Base-by-base conservation (phyloP, 2,888 invertebrate genomes). In the Hirtodrosophila duncani region DNA sequence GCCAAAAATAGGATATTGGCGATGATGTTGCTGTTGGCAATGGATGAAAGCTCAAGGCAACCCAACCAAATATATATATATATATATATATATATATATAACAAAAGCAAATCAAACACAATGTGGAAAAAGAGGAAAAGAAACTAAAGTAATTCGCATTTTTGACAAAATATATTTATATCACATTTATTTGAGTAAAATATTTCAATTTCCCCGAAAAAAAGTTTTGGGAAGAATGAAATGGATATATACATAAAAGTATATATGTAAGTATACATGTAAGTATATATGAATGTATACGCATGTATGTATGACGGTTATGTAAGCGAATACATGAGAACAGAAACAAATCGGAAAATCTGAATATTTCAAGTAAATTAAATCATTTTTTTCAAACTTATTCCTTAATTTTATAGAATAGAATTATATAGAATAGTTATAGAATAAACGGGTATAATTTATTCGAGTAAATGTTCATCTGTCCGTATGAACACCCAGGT, bases 281-380 rank as follows among this genome's bases (percentile, higher is more conserved):
- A n/a, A n/a, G n/a, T n/a, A n/a, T n/a, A n/a, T n/a, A n/a, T n/a
- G n/a, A n/a, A n/a, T n/a, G n/a, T n/a, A n/a, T n/a, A n/a, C n/a
- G n/a, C n/a, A n/a, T n/a, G n/a, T n/a, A n/a, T n/a, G n/a, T n/a
- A n/a, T n/a, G n/a, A n/a, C n/a, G n/a, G n/a, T n/a, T n/a, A 37
- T 23, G 6, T 14, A 24, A 9, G n/a, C 38, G 46, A 27, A 43
- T 29, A 45, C 44, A 23, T 27, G 42, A 33, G 42, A 53, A 49
- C 52, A 39, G 56, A 63, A 58, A 42, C 38, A 38, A 63, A 67
- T 48, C 48, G 57, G 26, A 38, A 65, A 70, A 82, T 82, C 77
- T n/a, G n/a, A n/a, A n/a, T n/a, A n/a, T 82, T 77, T 77, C 61
- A 82, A 43, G 56, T 45, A 81, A 80, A 77, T 77, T 68, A 80